Evolutionary conservation across 2,113 vertebrate species (phyloP).

Genomic region (Apaloderma vittatum): DNA sequence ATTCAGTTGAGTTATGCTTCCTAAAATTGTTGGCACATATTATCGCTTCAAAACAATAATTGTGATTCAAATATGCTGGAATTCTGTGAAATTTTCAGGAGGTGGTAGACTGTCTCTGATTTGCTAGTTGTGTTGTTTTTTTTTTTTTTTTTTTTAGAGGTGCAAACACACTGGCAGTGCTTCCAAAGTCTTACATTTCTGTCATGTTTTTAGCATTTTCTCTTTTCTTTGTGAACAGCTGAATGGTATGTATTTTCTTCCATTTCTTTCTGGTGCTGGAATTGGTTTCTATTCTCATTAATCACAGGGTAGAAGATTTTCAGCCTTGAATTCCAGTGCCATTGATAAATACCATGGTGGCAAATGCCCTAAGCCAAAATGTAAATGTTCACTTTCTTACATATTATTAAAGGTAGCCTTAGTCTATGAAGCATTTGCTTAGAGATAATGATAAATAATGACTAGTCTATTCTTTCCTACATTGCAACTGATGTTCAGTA

Average conservation of each 20-base stretch:
- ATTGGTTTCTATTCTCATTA: not conserved
- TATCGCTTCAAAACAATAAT: constrained; percentile 7
- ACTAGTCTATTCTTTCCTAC: not conserved
- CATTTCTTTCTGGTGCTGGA: not conserved
- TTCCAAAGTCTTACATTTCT: not conserved
- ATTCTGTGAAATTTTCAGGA: constrained; percentile 3
- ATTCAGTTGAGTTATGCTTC: not conserved
- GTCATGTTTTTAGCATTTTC: not conserved
- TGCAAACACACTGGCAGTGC: not conserved
- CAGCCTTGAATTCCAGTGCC: not conserved
- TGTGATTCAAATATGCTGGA: constrained; percentile 28
- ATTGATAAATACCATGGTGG: not conserved
- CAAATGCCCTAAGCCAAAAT: not conserved
- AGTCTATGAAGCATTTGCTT: not conserved
- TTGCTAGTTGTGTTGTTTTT: not conserved
- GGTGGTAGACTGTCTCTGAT: not conserved
- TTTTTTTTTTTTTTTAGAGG: not conserved
- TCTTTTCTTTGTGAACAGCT: not conserved
- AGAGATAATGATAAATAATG: not conserved
- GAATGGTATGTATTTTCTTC: constrained; percentile 10
- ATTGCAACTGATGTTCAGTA: not conserved
- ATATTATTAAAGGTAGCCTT: not conserved
- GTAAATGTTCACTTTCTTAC: not conserved
- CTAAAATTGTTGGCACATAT: not conserved
- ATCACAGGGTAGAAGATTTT: not conserved